Percentiles rank a stretch among this genome's conserved stretches.
These are phyloP conservation scores for Diadegma fenestrale DNA, from an alignment of 2,888 invertebrate genomes.

Conservation along the genomic window DNA sequence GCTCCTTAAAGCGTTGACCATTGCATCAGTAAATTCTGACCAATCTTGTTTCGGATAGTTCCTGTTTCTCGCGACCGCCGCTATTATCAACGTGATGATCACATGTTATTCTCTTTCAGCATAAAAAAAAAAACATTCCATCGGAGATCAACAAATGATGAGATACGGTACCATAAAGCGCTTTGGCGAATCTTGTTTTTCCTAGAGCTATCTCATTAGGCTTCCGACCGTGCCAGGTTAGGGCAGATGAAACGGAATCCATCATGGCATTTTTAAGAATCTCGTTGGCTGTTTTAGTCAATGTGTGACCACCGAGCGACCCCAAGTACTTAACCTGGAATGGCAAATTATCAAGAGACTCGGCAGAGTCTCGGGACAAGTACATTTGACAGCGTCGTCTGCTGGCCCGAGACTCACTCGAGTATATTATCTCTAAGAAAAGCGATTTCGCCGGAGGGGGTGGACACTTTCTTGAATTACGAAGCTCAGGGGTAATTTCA, in stretches of 20 bases:
- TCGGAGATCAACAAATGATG: too few species aligned
- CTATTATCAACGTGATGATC: background rate
- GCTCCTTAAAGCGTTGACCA: background rate
- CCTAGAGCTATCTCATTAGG: background rate
- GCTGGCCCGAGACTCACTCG: too few species aligned
- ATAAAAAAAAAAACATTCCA: too few species aligned
- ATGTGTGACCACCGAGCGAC: conserved; percentile 13
- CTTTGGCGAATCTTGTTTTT: conserved; percentile 6
- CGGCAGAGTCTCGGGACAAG: too few species aligned
- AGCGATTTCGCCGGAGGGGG: too few species aligned
- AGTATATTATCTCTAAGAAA: too few species aligned
- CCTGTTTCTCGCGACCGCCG: background rate
- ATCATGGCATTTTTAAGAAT: conserved; percentile 10
- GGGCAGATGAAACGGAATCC: background rate
- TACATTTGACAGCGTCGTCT: too few species aligned
- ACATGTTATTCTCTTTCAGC: too few species aligned
- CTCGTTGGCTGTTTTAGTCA: background rate
- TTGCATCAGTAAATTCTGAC: background rate
- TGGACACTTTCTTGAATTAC: too few species aligned
- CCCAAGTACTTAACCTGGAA: background rate
- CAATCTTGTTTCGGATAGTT: conserved; percentile 18
- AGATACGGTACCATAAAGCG: too few species aligned
- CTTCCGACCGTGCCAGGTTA: conserved; percentile 14
- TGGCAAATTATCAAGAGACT: too few species aligned
- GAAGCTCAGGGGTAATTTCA: too few species aligned